These are phyloP conservation scores for Theocolax elegans DNA, from an alignment of 1,140 invertebrate genomes.

Conservation along the genomic window DNA sequence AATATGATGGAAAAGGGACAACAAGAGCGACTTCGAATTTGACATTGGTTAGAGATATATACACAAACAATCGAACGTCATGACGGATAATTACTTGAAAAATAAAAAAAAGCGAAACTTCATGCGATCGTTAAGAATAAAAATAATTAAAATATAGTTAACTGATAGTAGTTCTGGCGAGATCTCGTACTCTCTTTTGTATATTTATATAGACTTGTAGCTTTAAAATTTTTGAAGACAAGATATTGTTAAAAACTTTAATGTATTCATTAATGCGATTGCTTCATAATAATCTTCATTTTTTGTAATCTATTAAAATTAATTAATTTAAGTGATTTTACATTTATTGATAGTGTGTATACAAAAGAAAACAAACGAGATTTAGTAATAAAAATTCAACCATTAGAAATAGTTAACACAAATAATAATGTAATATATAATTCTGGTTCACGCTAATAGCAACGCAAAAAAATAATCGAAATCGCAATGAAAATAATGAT, in stretches of 20 bases:
- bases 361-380: constrained; percentile 21
- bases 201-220: constrained; percentile 39
- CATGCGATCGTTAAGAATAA: constrained; percentile 10
- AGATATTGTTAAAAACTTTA: constrained; percentile 8
- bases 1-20: constrained; percentile 17
- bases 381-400: constrained; percentile 1
- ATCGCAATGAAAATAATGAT: too few species aligned
- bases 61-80: constrained; percentile 10
- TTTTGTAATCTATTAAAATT: constrained; percentile 20
- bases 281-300: constrained; percentile 4
- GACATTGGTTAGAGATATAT: constrained; percentile 1
- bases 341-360: not conserved
- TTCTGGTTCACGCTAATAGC: too few species aligned
- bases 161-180: constrained; percentile 11
- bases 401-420: not conserved
- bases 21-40: constrained; percentile 8
- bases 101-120: constrained; percentile 26
- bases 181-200: constrained; percentile 37
- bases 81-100: not conserved
- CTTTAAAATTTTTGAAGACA: constrained; percentile 12
- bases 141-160: constrained; percentile 17
- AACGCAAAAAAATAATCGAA: too few species aligned
- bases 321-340: constrained; percentile 15
- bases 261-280: constrained; percentile 19
- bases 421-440: too few species aligned